Base-by-base conservation (phyloP, 2,888 invertebrate species). In the Liopterus haemorrhoidalis region DNA sequence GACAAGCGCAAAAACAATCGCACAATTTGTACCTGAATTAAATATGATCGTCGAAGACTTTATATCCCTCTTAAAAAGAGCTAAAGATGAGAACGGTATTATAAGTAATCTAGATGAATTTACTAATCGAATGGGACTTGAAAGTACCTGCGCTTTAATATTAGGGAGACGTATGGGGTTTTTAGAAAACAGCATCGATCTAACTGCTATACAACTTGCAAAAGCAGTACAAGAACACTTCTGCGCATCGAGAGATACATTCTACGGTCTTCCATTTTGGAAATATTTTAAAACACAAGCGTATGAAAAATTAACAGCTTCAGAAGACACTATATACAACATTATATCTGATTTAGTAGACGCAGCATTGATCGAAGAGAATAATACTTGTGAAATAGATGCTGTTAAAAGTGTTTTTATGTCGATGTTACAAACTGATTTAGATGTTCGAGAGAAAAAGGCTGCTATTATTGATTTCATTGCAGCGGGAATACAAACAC, bases 391-490 rank as follows among this genome's bases (percentile, higher is more conserved):
- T 12, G 55, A 56, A 44, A 74, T 76, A 51, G 80, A 79, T 47
- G 71, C 69, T 36, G 74, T 82, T 58, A 77, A 79, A 49, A 81
- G 81, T 56, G 81, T 90, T 36, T 86, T 89, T 60, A 73, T 82
- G 44, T 82, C 81, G 45, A 84, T 90, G 47, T 68, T 90, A 32
- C 75, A 78, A 27, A 80, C 85, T 32, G 76, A 76, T 48, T 69
- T 89, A 31, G 88, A 89, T 58, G 77, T 81, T 58, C 71, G 82
- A 37, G 90, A 91, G 60, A 88, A 89, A 66, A 86, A 85, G 59
- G 85, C 87, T 0, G 86, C 85, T 1, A 80, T 89, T 40, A 84
- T 90, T 31, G 90, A 91, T 67, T 88, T 90, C 58, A 82, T 90
- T 56, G 84, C 87, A 5, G 88, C 89, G 22, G 89, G 89, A 33